Base-by-base conservation (phyloP, 2,888 invertebrate genomes). In the Trachelus iudaicus region DNA sequence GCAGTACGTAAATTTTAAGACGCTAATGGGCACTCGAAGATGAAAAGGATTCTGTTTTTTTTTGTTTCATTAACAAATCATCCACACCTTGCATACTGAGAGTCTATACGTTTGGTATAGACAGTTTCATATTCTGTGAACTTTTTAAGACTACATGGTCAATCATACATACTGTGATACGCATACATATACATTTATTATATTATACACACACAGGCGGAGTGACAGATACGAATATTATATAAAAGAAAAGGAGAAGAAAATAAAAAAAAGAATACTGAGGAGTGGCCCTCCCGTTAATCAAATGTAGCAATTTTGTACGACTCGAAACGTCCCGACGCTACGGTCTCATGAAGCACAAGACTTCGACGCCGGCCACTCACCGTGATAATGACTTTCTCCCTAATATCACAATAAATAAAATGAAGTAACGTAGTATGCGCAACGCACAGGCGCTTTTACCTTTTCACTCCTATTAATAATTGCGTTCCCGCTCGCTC, bases 351-450 rank as follows among this genome's bases (percentile, higher is more conserved):
- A 23, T 9, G 9, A 40, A 40, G 15, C 40, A 15, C 15, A 40
- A 23, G 40, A 40, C 40, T 40, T 40, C 23, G 40, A 56, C 56
- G 23, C 23, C 56, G 23, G 23, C 56, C 56, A 56, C 56, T n/a
- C 31, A 35, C 11, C 34, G 37, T 31, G 33, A 68, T 80, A 76
- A 74, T 78, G 73, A 79, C 79, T 81, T 81, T 80, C 81, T 77
- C 81, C 75, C 81, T 84, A 84, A 83, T 84, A 84, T 83, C 84
- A 84, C 84, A 84, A 83, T 83, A 80, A 83, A 80, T 82, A 83
- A 78, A 81, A 82, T 77, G 73, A 75, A 73, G 74, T 74, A 75
- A 34, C 56, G 56, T 23, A 56, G 23, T 23, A 9, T 56, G 23
- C 23, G 23, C 56, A 56, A 56, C 1, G 6, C 56, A 23, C 2